Evolutionary conservation across 2,888 invertebrate genomes (phyloP), one percentile per base, ranked within the genome.

Genomic region (Drosophila conformis): DNA sequence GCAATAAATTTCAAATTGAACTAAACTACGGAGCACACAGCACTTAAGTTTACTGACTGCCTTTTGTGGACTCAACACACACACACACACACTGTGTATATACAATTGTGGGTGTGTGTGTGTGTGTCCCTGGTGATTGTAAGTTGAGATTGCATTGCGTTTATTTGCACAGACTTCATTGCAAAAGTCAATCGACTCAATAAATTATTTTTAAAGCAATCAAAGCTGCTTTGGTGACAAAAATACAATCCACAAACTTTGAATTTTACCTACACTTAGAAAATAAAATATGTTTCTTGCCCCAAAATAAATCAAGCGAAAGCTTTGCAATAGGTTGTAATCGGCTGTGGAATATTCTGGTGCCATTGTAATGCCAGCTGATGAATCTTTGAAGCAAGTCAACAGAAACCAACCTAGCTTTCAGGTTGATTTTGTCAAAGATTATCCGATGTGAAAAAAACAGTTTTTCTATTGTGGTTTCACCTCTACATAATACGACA

Each of bases 151-250:
- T 87, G 85, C 85, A 82, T 71, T 87, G 87, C 90, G 85, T 90
- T 89, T 87, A 90, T 87, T 87, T 87, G 87, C 77, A 64, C 69
- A 65, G 85, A 89, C 77, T 81, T 76, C 79, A 76, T 75, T 89
- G 76, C 85, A 76, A 90, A 87, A 87, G 87, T 87, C 87, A 87
- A 90, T 87, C 87, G 90, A 87, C 87, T 90, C 87, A 89, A 87
- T 87, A 90, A 87, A 90, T 87, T 90, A 90, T 87, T 87, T 87
- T 90, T 87, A 89, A 90, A 84, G 87, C 89, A 90, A 90, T 89
- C 89, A 90, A 78, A 76, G 78, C 73, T 73, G 80, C 73, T 83
- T 76, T 69, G 73, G 84, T 73, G 83, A 87, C 86, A 89, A 85
- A 83, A 89, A 78, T 85, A 73, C 75, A 87, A 77, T 89, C 59